Evolutionary conservation across 2,888 invertebrate species (phyloP).

Genomic region (Muscina levida): DNA sequence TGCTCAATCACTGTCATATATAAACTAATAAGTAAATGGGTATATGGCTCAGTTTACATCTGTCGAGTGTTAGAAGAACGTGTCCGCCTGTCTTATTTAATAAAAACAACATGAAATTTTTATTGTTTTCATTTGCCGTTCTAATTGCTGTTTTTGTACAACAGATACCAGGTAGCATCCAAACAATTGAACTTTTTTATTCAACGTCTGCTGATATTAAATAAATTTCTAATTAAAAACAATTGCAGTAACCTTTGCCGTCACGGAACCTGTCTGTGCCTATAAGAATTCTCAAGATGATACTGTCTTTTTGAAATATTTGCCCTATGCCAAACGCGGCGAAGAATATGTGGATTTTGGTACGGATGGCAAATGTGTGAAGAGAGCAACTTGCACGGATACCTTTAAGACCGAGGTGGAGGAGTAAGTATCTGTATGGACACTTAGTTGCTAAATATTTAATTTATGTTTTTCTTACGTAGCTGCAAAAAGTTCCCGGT

Average conservation of each 20-base stretch:
- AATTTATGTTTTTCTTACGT: constrained; percentile 24
- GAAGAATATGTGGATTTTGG: constrained; percentile 76
- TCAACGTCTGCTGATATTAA: no score
- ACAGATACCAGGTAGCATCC: constrained; percentile 53
- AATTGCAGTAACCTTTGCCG: constrained; percentile 57
- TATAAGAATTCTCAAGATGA: constrained; percentile 74
- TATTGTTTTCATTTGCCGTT: constrained; percentile 26
- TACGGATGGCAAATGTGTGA: constrained; percentile 74
- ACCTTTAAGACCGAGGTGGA: constrained; percentile 73
- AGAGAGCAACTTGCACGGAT: constrained; percentile 73
- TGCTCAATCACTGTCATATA: neutral
- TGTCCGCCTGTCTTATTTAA: neutral
- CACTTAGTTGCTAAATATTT: neutral
- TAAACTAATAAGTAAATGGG: neutral
- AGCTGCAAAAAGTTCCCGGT: constrained; percentile 72
- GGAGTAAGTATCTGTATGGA: constrained; percentile 70
- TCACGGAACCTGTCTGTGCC: constrained; percentile 73
- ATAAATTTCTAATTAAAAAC: no score
- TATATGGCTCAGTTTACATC: constrained; percentile 34
- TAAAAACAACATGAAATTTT: constrained; percentile 49
- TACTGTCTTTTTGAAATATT: constrained; percentile 75
- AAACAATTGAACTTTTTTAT: neutral
- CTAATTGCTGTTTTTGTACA: constrained; percentile 49
- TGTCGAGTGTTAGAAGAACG: constrained; percentile 1
- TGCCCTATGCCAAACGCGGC: constrained; percentile 71